Percentiles rank a stretch among this genome's conserved stretches.
These are phyloP conservation scores for Sebastes oblongus DNA, from an alignment of 2,797 vertebrate genomes.

Conservation along the genomic window DNA sequence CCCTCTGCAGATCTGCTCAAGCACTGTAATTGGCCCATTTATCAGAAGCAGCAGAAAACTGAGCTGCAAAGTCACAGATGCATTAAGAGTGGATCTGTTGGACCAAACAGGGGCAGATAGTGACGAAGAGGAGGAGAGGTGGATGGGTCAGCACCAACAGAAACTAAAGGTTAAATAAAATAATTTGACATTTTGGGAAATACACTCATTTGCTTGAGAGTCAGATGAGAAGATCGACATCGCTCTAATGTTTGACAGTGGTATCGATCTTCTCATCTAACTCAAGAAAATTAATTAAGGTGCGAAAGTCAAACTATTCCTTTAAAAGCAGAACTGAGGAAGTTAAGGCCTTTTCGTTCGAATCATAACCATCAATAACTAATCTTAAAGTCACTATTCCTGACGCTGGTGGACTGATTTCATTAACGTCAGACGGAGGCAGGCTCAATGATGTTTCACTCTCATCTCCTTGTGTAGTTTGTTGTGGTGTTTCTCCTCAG, in stretches of 20 bases:
- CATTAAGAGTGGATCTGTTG: conserved; percentile 48
- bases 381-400: no score
- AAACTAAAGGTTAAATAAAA: not conserved
- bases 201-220: not conserved
- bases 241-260: not conserved
- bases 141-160: not conserved
- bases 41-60: conserved; percentile 57
- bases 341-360: no score
- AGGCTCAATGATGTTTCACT: not conserved
- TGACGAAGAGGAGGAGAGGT: conserved; percentile 16
- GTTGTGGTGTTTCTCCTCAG: not conserved
- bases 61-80: conserved; percentile 55
- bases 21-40: conserved; percentile 77
- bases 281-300: no score
- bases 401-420: no score
- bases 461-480: not conserved
- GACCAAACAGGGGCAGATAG: not conserved
- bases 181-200: not conserved
- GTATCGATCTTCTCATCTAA: no score
- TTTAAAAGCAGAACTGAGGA: not conserved
- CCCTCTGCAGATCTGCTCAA: conserved; percentile 73
- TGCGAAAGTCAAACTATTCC: not conserved
- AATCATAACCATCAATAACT: no score
- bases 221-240: not conserved
- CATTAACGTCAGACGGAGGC: no score